These are phyloP conservation scores for Plectrocnemia conspersa DNA, from an alignment of 1,140 invertebrate species.

Conservation along the genomic window DNA sequence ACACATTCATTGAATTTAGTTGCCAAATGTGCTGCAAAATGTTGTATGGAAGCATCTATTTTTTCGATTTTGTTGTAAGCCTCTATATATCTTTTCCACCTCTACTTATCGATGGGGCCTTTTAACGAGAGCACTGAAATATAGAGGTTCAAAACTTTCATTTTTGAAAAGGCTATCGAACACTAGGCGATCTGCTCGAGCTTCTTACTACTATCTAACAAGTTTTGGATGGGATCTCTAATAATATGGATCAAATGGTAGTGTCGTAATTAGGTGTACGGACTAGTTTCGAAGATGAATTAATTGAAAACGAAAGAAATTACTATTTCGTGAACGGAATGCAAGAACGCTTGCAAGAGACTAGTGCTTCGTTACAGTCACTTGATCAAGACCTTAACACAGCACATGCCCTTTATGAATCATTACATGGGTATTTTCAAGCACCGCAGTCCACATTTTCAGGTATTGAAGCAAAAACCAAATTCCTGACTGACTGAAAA, in stretches of 20 bases:
- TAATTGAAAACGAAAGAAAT: constrained; percentile 30
- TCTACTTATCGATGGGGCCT: no score
- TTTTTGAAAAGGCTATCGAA: background rate
- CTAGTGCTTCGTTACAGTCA: constrained; percentile 23
- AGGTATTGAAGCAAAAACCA: no score
- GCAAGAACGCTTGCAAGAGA: constrained; percentile 26
- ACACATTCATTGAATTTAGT: no score
- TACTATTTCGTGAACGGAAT: constrained; percentile 25
- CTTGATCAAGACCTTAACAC: constrained; percentile 29
- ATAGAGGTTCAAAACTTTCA: constrained; percentile 2
- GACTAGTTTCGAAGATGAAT: constrained; percentile 29
- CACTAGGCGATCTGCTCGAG: constrained; percentile 3
- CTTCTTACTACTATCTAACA: background rate
- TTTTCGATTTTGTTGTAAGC: no score
- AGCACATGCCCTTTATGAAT: constrained; percentile 31
- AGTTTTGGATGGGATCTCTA: constrained; percentile 20
- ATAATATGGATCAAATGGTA: constrained; percentile 28
- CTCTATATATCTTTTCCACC: no score
- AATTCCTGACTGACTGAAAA: no score
- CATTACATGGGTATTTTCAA: constrained; percentile 29
- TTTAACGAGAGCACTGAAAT: background rate
- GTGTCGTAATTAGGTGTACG: constrained; percentile 23
- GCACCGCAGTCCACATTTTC: constrained; percentile 28
- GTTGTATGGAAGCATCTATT: no score
- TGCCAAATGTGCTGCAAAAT: no score